A percentile compares a stretch with the other conserved stretches of the same genome.
Conservation (phyloP, 2,113 vertebrate species). For the Nannobrachium achirus region DNA sequence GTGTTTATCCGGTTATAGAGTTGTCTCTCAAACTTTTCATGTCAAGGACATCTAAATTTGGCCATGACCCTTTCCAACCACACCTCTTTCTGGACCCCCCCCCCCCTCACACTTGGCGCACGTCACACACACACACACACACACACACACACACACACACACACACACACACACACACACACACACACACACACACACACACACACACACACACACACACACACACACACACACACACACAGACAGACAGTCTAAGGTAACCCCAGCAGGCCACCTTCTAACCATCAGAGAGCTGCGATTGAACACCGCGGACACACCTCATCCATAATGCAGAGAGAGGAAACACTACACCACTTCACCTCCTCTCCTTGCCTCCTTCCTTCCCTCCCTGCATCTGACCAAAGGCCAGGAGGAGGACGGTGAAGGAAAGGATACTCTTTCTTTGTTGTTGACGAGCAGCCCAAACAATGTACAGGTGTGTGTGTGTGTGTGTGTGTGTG, state of each 20-base stretch:
- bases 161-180: conserved; percentile 19
- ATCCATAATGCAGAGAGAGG: conserved; percentile 70
- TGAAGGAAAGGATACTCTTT: conserved; percentile 13
- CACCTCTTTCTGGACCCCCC: background rate
- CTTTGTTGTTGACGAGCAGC: background rate
- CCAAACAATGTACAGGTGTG: background rate
- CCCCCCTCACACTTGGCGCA: background rate
- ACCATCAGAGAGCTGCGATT: conserved; percentile 40
- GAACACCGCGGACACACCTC: conserved; percentile 41
- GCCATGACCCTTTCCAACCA: background rate
- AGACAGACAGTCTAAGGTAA: conserved; percentile 39
- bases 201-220: conserved; percentile 7
- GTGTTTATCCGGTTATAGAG: too few relatives aligned
- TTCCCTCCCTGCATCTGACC: background rate
- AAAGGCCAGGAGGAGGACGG: background rate
- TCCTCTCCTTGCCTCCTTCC: conserved; percentile 16
- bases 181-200: conserved; percentile 1
- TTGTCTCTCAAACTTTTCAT: too few relatives aligned
- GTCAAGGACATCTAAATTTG: background rate
- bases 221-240: conserved; percentile 19
- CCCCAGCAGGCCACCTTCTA: conserved; percentile 29
- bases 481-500: background rate
- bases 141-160: conserved; percentile 6
- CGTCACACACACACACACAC: conserved; percentile 2
- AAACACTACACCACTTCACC: conserved; percentile 56